phyloP scores from a whole-genome alignment of 2,797 vertebrate species.

The Myripristis murdjan region DNA sequence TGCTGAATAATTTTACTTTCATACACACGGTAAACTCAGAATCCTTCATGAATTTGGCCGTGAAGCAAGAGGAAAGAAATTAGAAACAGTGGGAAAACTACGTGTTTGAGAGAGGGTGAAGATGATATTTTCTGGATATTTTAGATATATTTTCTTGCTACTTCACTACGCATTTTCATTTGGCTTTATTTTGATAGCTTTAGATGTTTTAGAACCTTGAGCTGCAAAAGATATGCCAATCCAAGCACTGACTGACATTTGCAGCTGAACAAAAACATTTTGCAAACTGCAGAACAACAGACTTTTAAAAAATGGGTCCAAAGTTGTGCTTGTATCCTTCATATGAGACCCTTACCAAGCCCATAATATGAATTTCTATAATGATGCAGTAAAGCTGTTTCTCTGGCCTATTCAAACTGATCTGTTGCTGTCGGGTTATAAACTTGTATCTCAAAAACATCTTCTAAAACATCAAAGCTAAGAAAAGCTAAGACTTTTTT shows the following conservation, averaged over 20 bases:
- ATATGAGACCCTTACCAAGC: background rate
- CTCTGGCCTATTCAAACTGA: no score
- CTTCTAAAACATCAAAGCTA: no score
- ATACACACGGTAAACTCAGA: conserved; percentile 42
- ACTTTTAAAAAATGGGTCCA: background rate
- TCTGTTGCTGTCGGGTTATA: no score
- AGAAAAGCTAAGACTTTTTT: no score
- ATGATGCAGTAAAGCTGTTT: no score
- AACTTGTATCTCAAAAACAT: no score
- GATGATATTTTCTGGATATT: conserved; percentile 2
- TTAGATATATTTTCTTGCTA: conserved; percentile 35
- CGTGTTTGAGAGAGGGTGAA: conserved; percentile 2
- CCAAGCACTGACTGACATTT: conserved; percentile 18
- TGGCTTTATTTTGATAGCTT: conserved; percentile 26
- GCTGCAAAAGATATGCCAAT: conserved; percentile 25
- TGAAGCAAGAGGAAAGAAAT: conserved; percentile 50
- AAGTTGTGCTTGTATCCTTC: background rate
- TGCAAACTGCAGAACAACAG: conserved; percentile 14
- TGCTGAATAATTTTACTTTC: conserved; percentile 52
- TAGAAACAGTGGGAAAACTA: conserved; percentile 41
- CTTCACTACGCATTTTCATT: no score
- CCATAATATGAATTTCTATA: background rate
- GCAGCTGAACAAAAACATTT: background rate
- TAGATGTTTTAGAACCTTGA: conserved; percentile 13
- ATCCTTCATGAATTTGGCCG: conserved; percentile 65